Conservation (phyloP, 2,113 vertebrate species). For the Brienomyrus brachyistius region DNA sequence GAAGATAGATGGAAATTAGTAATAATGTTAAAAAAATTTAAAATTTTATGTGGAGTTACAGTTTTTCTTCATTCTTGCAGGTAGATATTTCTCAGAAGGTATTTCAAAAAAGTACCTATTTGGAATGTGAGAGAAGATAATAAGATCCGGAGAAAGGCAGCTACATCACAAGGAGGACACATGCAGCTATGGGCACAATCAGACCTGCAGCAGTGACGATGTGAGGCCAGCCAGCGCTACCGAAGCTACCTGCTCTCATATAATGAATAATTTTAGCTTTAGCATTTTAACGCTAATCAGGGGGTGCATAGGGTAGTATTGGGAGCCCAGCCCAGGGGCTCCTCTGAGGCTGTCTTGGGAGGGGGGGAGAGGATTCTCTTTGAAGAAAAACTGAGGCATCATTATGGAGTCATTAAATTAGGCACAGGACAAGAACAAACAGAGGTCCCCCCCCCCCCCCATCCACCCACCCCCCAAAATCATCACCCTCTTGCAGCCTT, state of each 20-base stretch:
- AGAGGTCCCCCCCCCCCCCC: neutral
- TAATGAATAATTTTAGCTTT: neutral
- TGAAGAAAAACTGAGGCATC: conserved; percentile 13
- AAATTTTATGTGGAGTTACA: neutral
- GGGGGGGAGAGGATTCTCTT: neutral
- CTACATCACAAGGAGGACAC: neutral
- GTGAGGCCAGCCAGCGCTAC: neutral
- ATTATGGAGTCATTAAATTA: conserved; percentile 17
- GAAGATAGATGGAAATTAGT: neutral
- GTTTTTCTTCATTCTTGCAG: neutral
- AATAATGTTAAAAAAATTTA: neutral
- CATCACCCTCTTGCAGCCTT: conserved; percentile 5
- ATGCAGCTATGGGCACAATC: neutral
- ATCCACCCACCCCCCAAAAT: neutral
- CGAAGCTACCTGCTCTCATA: neutral
- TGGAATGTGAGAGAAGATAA: neutral
- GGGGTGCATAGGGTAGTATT: too few species aligned
- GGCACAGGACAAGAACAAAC: neutral
- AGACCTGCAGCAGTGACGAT: neutral
- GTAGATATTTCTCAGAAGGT: neutral
- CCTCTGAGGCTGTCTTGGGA: neutral
- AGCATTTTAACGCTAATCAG: neutral
- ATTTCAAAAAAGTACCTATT: neutral
- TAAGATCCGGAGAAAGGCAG: neutral
- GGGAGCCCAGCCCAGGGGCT: neutral